phyloP scores from a whole-genome alignment of 2,888 invertebrate species.

The Eristalis tenax region DNA sequence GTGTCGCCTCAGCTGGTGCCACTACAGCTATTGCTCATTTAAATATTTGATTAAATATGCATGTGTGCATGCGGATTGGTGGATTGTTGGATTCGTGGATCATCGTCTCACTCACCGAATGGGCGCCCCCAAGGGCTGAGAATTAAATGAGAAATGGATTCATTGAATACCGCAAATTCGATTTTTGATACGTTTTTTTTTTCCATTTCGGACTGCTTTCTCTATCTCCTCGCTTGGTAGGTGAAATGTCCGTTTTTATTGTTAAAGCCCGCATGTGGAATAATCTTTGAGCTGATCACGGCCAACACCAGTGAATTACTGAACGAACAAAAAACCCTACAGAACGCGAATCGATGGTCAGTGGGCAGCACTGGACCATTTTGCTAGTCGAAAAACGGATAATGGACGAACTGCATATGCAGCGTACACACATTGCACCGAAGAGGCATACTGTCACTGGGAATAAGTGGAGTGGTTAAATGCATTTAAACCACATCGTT shows the following conservation, averaged over 20 bases:
- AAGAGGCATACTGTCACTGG: constrained; percentile 38
- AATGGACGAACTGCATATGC: constrained; percentile 42
- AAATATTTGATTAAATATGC: constrained; percentile 70
- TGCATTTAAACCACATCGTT: constrained; percentile 70
- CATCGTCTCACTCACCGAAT: background rate
- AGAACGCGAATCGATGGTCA: constrained; percentile 36
- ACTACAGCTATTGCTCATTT: constrained; percentile 58
- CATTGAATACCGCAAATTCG: constrained; percentile 69
- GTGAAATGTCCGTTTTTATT: constrained; percentile 44
- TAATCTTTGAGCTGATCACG: constrained; percentile 53
- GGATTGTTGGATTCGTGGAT: background rate
- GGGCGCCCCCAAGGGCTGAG: constrained; percentile 6
- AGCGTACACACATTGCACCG: background rate
- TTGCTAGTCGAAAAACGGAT: constrained; percentile 4
- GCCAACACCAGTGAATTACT: background rate
- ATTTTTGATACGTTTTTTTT: constrained; percentile 48
- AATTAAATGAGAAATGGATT: constrained; percentile 61
- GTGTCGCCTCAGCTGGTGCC: constrained; percentile 54
- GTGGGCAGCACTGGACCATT: background rate
- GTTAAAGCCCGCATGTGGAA: constrained; percentile 59
- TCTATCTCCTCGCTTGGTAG: constrained; percentile 22
- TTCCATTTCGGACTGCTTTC: background rate
- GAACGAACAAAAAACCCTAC: background rate
- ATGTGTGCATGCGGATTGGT: constrained; percentile 35
- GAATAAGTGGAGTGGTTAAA: constrained; percentile 65